These are phyloP conservation scores for Sipha maydis DNA, from an alignment of 2,888 invertebrate species.

Conservation along the genomic window DNA sequence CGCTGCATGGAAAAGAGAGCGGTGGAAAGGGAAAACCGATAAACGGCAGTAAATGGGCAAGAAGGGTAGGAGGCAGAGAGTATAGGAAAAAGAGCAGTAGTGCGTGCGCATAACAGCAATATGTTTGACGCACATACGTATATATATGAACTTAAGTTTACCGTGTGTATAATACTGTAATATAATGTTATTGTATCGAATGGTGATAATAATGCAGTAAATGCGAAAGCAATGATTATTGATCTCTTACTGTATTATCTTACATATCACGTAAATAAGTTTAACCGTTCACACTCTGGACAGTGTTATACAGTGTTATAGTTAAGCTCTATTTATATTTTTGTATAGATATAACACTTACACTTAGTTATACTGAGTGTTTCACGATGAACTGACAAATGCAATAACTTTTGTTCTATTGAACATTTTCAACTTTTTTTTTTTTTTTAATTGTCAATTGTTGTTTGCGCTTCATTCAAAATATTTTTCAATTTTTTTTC, in stretches of 20 bases:
- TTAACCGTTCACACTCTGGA: background rate
- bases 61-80: background rate
- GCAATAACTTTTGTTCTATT: too few relatives aligned
- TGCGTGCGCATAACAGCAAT: constrained; percentile 35
- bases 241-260: background rate
- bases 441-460: too few relatives aligned
- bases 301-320: too few relatives aligned
- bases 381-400: too few relatives aligned
- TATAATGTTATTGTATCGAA: background rate
- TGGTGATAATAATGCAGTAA: background rate
- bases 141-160: background rate
- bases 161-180: background rate
- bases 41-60: constrained; percentile 48
- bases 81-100: constrained; percentile 39
- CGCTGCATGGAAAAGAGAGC: constrained; percentile 24
- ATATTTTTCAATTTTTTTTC: too few relatives aligned
- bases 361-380: too few relatives aligned
- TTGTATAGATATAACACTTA: too few relatives aligned
- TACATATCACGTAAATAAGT: too few relatives aligned
- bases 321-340: background rate
- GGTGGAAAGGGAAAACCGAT: constrained; percentile 46
- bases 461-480: too few relatives aligned
- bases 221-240: background rate
- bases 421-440: too few relatives aligned
- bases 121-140: background rate